Base-by-base conservation (phyloP, 2,888 invertebrate species). In the Disparrhopalites patrizii region DNA sequence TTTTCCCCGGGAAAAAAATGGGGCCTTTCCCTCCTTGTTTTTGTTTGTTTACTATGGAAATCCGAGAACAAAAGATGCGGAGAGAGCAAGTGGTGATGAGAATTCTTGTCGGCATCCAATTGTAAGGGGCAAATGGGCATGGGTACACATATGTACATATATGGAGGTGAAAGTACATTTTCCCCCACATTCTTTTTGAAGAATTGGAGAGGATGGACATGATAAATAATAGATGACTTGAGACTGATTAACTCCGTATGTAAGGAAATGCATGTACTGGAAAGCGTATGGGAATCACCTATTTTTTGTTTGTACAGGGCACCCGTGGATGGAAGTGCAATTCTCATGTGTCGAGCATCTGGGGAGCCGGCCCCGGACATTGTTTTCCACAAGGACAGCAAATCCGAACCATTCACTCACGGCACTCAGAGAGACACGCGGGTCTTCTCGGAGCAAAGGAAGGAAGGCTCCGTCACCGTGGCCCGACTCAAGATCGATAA, bases 331-430 rank as follows among this genome's bases (percentile, higher is more conserved):
- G 71, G 71, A 23, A 69, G 65, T 33, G 68, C 69, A 0, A n/a
- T 65, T 7, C 61, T 77, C 25, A 71, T 68, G 40, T 93, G 93
- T 77, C 87, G 87, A 76, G 88, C 90, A 0, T 85, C 85, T 33
- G 94, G 93, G 3, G 83, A 89, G 68, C 94, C 94, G 0, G 84
- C 88, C 13, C 94, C 94, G 0, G 75, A 77, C 43, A 85, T 94
- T 47, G 84, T 84, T n/a, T 93, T 93, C 81, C 84, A 87, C 63
- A 91, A 91, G 78, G 84, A 87, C 75, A 87, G 88, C 68, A 83
- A 81, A 52, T 79, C 81, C 3, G 85, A 85, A 68, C 83, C 85
- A 8, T 91, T 86, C 77, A 79, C 82, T 1, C 80, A 83, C 54
- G 91, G 91, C 25, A 70, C 77, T 1, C 87, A 88, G 73, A 80